Conservation (phyloP, 1,140 invertebrate genomes). For the Leucophenga varia region DNA sequence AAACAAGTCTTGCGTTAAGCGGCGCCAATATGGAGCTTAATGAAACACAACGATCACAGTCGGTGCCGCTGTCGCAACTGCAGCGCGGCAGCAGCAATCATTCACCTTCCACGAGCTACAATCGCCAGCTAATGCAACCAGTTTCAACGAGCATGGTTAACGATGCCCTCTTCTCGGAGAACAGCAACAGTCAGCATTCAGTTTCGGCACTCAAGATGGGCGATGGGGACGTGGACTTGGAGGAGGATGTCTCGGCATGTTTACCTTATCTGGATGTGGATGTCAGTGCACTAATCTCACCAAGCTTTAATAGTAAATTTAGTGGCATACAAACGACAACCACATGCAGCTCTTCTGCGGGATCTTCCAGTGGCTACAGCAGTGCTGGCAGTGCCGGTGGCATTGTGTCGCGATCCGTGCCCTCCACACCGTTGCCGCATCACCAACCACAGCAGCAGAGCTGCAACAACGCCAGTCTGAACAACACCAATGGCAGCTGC, state of each 20-base stretch:
- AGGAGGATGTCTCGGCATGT: constrained; percentile 20
- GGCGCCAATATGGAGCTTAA: constrained; percentile 30
- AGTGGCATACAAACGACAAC: constrained; percentile 36
- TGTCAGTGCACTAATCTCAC: constrained; percentile 35
- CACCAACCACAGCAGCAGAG: constrained; percentile 31
- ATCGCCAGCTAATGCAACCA: constrained; percentile 16
- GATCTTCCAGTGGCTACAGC: constrained; percentile 46
- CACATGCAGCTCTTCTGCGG: constrained; percentile 46
- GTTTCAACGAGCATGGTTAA: constrained; percentile 2
- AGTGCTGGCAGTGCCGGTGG: constrained; percentile 28
- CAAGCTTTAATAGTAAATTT: constrained; percentile 42
- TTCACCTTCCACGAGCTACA: constrained; percentile 30
- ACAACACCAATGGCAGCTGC: constrained; percentile 1
- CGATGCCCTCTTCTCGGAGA: constrained; percentile 39
- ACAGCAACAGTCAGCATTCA: constrained; percentile 45
- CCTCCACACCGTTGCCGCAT: constrained; percentile 64
- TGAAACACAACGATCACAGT: constrained; percentile 51
- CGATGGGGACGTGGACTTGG: constrained; percentile 21
- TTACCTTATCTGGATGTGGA: constrained; percentile 44
- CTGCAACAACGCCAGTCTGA: constrained; percentile 39
- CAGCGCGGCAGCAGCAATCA: constrained; percentile 36
- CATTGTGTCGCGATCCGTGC: constrained; percentile 62
- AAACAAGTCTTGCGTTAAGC: constrained; percentile 34
- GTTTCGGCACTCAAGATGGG: constrained; percentile 20
- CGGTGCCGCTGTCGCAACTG: constrained; percentile 47